A percentile compares a stretch with the other conserved stretches of the same genome.
Conservation (phyloP, 2,888 invertebrate genomes). For the Conomelus anceps region DNA sequence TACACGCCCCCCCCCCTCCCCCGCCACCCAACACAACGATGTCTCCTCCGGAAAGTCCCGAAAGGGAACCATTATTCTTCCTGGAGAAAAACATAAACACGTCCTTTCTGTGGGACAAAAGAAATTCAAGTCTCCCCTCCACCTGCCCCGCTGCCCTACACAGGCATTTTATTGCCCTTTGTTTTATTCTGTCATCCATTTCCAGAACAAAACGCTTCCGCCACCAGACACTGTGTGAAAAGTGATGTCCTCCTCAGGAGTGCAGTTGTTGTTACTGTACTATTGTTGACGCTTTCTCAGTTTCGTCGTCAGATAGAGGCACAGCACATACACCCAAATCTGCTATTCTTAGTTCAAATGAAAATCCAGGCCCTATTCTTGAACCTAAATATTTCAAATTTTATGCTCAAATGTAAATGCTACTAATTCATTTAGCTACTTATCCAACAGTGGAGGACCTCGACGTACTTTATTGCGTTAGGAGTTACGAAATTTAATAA, state of each 20-base stretch:
- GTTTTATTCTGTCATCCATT: constrained; percentile 19
- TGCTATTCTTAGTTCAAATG: no score
- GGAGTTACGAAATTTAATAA: no score
- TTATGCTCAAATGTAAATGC: no score
- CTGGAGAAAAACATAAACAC: constrained; percentile 23
- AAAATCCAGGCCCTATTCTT: no score
- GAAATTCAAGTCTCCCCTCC: constrained; percentile 13
- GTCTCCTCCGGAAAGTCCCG: constrained; percentile 21
- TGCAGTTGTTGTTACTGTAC: neutral
- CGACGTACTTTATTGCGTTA: no score
- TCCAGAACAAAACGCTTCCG: constrained; percentile 21
- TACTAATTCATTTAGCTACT: no score
- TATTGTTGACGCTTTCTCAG: neutral
- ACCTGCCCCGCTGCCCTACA: neutral
- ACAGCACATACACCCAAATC: neutral
- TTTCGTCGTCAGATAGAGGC: neutral
- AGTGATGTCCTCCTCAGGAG: constrained; percentile 1
- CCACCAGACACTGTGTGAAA: constrained; percentile 7
- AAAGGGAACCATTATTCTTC: constrained; percentile 26
- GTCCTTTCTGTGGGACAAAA: constrained; percentile 17
- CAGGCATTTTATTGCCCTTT: constrained; percentile 19
- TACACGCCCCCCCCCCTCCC: neutral
- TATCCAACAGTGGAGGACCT: no score
- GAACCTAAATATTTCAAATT: no score
- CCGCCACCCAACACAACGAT: neutral